A percentile compares a stretch with the other conserved stretches of the same genome.
Conservation (phyloP, 2,113 vertebrate genomes). For the Chionodraco myersi region DNA sequence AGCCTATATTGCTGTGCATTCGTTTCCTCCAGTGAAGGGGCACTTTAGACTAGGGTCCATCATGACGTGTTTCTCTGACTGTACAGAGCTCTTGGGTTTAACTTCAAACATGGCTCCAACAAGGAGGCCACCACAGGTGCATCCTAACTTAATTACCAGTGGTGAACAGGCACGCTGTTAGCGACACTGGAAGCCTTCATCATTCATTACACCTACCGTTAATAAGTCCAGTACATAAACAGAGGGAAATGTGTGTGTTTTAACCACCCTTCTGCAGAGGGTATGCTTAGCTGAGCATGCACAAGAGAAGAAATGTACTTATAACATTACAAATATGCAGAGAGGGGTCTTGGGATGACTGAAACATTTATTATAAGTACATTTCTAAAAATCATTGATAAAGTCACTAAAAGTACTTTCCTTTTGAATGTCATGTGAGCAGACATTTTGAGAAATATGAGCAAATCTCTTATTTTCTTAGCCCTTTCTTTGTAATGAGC, state of each 20-base stretch:
- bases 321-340: no score
- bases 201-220: background rate
- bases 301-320: no score
- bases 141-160: background rate
- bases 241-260: background rate
- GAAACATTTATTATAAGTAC: background rate
- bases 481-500: slow-evolving; percentile 2
- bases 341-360: background rate
- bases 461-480: background rate
- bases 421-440: background rate
- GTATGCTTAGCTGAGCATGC: no score
- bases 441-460: background rate
- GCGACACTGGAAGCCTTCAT: background rate
- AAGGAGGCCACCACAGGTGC: no score
- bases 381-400: no score
- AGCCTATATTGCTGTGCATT: no score
- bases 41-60: no score
- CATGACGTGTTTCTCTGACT: no score
- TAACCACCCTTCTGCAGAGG: background rate
- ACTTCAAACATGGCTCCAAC: no score
- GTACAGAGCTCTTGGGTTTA: no score
- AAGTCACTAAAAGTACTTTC: background rate
- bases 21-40: no score
- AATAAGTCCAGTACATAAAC: background rate
- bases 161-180: background rate